phyloP scores from a whole-genome alignment of 2,888 invertebrate genomes.

The Malthinus seriepunctatus region DNA sequence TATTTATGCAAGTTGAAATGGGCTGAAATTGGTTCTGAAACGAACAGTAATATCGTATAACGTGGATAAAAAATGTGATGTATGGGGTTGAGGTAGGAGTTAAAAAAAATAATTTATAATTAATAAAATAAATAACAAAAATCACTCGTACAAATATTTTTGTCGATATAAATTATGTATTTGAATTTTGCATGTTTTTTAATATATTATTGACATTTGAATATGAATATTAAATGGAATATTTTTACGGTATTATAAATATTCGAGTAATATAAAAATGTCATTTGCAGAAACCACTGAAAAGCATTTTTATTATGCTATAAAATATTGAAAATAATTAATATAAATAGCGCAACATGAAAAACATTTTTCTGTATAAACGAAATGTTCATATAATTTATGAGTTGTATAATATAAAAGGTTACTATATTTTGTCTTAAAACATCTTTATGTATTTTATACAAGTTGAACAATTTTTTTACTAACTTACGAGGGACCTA shows the following conservation, averaged over 20 bases:
- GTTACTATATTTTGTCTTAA: background rate
- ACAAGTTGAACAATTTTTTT: too few species aligned
- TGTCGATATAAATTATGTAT: constrained; percentile 17
- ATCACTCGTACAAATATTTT: constrained; percentile 12
- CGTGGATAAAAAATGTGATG: too few species aligned
- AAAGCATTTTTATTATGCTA: constrained; percentile 40
- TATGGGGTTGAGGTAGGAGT: too few species aligned
- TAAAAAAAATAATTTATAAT: too few species aligned
- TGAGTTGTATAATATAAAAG: constrained; percentile 3
- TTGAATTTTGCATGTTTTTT: constrained; percentile 26
- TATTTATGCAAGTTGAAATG: too few species aligned
- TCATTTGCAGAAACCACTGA: constrained; percentile 44
- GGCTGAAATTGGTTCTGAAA: too few species aligned
- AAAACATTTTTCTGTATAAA: constrained; percentile 27
- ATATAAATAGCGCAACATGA: constrained; percentile 27
- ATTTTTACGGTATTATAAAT: constrained; percentile 40
- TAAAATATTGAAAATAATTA: constrained; percentile 38
- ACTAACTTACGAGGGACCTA: too few species aligned
- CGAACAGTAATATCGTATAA: too few species aligned
- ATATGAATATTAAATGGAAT: constrained; percentile 28
- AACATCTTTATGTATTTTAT: too few species aligned
- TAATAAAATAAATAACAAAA: background rate
- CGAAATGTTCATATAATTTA: constrained; percentile 22
- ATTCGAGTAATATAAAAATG: constrained; percentile 44
- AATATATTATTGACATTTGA: constrained; percentile 30